Conservation (phyloP, 2,113 vertebrate genomes). For the Geothlypis trichas region DNA sequence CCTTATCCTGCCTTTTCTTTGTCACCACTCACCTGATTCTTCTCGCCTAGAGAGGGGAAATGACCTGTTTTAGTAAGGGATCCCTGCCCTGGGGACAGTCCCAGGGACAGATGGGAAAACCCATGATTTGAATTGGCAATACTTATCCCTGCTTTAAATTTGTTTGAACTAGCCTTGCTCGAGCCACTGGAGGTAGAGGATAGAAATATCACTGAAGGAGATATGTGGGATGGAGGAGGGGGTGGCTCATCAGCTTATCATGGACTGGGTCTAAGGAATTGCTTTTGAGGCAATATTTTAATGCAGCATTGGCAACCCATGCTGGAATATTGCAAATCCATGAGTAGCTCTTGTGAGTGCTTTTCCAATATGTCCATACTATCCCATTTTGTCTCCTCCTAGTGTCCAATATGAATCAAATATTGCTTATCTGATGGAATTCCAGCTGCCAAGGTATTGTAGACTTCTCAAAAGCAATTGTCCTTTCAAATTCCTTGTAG, state of each 20-base stretch:
- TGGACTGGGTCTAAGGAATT: neutral
- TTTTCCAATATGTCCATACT: conserved; percentile 57
- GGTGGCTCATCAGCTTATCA: neutral
- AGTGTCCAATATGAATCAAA: conserved; percentile 55
- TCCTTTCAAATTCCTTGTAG: neutral
- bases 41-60: neutral
- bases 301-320: conserved; percentile 27
- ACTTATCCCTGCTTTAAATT: conserved; percentile 19
- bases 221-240: neutral
- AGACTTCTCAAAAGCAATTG: neutral
- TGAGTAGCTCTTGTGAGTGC: conserved; percentile 14
- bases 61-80: neutral
- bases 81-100: neutral
- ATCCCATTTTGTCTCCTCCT: conserved; percentile 16
- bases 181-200: neutral
- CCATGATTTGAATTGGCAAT: neutral
- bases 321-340: conserved; percentile 55
- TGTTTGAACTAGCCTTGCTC: neutral
- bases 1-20: neutral
- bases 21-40: neutral
- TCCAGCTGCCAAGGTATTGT: conserved; percentile 24
- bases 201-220: neutral
- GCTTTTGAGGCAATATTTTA: conserved; percentile 62
- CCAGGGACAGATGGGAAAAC: neutral
- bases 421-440: conserved; percentile 49